Percentiles rank a stretch among this genome's conserved stretches.
These are phyloP conservation scores for Knipowitschia caucasica DNA, from an alignment of 2,797 vertebrate species.

Conservation along the genomic window DNA sequence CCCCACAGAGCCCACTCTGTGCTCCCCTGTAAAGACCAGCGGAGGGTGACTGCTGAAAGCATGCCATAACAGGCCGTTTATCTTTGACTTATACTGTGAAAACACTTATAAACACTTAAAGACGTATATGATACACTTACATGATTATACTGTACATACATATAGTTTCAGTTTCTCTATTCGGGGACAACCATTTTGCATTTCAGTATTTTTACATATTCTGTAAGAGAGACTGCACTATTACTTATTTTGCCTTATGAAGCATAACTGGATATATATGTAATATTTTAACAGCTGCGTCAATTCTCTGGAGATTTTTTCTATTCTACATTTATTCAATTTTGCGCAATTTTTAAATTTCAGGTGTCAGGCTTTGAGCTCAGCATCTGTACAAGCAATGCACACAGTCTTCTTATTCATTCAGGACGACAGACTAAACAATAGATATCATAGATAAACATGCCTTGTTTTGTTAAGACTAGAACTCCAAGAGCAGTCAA, in stretches of 20 bases:
- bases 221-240: neutral
- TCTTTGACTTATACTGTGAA: constrained; percentile 30
- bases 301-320: neutral
- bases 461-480: too few relatives aligned
- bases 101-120: constrained; percentile 26
- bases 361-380: neutral
- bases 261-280: neutral
- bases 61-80: constrained; percentile 27
- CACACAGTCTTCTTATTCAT: neutral
- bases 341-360: neutral
- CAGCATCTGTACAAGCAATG: neutral
- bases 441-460: too few relatives aligned
- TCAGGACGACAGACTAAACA: too few relatives aligned
- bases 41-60: constrained; percentile 49
- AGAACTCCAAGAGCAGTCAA: too few relatives aligned
- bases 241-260: neutral
- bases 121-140: too few relatives aligned
- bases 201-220: neutral
- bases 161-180: neutral
- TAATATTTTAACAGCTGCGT: constrained; percentile 6
- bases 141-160: too few relatives aligned
- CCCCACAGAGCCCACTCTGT: constrained; percentile 49
- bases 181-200: neutral
- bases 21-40: constrained; percentile 35
- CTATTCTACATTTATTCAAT: neutral